phyloP scores from a whole-genome alignment of 2,797 vertebrate species.

The Alectoris magna region DNA sequence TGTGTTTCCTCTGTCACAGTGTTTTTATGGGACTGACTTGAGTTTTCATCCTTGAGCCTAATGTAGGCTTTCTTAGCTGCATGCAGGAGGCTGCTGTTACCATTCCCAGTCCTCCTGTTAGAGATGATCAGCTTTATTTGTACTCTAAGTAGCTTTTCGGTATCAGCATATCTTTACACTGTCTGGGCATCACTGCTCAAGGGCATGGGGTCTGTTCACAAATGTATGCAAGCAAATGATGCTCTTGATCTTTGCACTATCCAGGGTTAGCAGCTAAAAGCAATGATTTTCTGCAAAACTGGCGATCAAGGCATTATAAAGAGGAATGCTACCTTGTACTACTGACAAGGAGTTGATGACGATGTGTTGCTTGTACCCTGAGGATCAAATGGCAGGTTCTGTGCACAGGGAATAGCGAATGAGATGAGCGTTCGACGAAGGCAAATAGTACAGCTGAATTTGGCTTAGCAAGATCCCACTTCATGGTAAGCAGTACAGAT shows the following conservation, averaged over 20 bases:
- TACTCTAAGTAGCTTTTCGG: neutral
- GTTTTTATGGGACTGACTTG: neutral
- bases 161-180: neutral
- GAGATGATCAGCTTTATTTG: neutral
- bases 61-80: neutral
- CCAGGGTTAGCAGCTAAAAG: neutral
- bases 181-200: neutral
- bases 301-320: neutral
- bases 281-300: neutral
- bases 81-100: neutral
- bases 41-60: neutral
- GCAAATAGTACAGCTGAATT: neutral
- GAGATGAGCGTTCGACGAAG: neutral
- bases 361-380: neutral
- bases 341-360: conserved; percentile 40
- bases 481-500: neutral
- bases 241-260: neutral
- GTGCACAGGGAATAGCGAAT: conserved; percentile 16
- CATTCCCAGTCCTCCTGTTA: neutral
- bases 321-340: neutral
- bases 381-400: conserved; percentile 41
- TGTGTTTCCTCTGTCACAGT: neutral
- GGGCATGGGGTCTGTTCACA: neutral
- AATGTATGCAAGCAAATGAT: neutral
- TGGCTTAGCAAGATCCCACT: conserved; percentile 11